Conservation (phyloP, 2,113 vertebrate genomes). For the Oenanthe oenanthe region DNA sequence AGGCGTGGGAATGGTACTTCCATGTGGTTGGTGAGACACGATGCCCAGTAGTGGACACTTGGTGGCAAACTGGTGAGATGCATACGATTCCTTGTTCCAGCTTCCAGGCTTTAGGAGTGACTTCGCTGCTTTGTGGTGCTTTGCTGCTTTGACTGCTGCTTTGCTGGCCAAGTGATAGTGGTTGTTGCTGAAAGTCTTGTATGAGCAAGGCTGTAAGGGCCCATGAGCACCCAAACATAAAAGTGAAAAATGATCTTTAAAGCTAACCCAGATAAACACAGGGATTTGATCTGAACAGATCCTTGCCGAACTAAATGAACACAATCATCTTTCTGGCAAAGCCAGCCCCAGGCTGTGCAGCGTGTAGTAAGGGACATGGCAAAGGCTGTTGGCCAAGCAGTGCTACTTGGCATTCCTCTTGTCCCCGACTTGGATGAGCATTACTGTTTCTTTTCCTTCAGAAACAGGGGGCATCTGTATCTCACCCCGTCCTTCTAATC, state of each 20-base stretch:
- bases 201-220: not conserved
- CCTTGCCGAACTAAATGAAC: not conserved
- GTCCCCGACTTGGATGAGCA: not conserved
- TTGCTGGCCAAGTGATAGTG: not conserved
- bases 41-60: slow-evolving; percentile 89
- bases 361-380: not conserved
- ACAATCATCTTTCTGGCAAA: not conserved
- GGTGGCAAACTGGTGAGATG: slow-evolving; percentile 93
- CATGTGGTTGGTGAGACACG: slow-evolving; percentile 82
- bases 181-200: not conserved
- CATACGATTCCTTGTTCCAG: fast-evolving
- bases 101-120: not conserved
- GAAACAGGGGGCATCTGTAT: slow-evolving; percentile 87
- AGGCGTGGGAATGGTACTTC: slow-evolving; percentile 92
- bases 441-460: slow-evolving; percentile 45
- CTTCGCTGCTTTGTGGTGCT: not conserved
- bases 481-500: slow-evolving; percentile 76
- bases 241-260: not conserved
- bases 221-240: not conserved
- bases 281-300: not conserved
- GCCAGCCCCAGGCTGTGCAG: not conserved
- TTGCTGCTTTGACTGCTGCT: not conserved
- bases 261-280: not conserved
- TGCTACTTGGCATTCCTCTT: not conserved
- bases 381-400: not conserved